Evolutionary conservation across 2,113 vertebrate genomes (phyloP).

Genomic region (Ciconia stormi): DNA sequence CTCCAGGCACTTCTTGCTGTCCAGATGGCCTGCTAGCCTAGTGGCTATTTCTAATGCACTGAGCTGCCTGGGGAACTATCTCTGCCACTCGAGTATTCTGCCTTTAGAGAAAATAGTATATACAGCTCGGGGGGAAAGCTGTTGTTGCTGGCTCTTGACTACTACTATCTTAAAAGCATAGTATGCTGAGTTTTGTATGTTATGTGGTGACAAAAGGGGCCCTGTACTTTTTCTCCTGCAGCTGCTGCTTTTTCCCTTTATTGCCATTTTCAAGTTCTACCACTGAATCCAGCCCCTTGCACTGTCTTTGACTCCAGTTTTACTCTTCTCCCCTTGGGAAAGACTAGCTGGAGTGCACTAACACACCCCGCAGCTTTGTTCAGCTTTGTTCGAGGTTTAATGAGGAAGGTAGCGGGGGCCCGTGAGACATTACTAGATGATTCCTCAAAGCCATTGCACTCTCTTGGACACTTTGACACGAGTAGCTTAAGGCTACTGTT

Average conservation of each 20-base stretch:
- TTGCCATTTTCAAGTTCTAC: neutral
- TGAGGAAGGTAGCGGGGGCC: constrained; percentile 47
- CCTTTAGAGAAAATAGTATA: neutral
- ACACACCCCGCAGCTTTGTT: constrained; percentile 35
- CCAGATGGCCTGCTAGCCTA: neutral
- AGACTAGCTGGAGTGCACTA: neutral
- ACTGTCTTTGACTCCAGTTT: constrained; percentile 37
- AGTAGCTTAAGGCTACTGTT: constrained; percentile 48
- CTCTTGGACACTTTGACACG: constrained; percentile 36
- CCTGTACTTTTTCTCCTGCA: neutral
- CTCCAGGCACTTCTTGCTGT: neutral
- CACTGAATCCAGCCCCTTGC: constrained; percentile 9
- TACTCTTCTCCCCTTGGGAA: constrained; percentile 1
- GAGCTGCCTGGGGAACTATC: neutral
- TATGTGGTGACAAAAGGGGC: neutral
- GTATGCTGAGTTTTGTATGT: neutral
- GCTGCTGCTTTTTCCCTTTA: neutral
- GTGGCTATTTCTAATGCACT: neutral
- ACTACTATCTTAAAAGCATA: neutral
- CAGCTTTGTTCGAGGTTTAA: constrained; percentile 45
- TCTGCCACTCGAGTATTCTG: neutral
- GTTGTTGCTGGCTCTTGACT: neutral
- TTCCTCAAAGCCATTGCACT: constrained; percentile 49
- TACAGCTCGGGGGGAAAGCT: neutral
- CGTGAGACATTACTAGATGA: neutral